phyloP scores from a whole-genome alignment of 2,113 vertebrate genomes.

The Anser cygnoides region DNA sequence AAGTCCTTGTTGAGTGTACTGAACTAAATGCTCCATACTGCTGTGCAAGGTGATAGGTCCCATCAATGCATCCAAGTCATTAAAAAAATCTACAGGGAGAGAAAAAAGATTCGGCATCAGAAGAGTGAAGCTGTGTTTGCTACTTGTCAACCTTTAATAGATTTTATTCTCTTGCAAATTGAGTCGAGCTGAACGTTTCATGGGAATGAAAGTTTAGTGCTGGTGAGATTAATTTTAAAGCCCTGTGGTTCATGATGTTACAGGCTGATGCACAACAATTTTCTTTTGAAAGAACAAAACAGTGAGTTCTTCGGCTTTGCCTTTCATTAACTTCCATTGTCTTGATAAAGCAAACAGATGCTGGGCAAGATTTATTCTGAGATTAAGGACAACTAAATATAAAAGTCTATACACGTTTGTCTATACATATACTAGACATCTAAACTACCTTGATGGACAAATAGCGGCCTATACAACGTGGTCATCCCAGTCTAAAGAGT shows the following conservation, averaged over 20 bases:
- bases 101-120: slow-evolving; percentile 20
- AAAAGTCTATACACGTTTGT: not conserved
- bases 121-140: slow-evolving; percentile 26
- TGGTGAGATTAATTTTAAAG: slow-evolving; percentile 52
- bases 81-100: slow-evolving; percentile 90
- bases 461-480: not conserved
- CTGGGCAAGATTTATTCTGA: slow-evolving; percentile 24
- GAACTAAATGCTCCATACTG: slow-evolving; percentile 94
- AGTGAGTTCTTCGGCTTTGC: not conserved
- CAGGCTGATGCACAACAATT: slow-evolving; percentile 49
- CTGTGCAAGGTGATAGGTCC: slow-evolving; percentile 96
- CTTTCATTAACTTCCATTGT: slow-evolving; percentile 45
- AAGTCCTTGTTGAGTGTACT: slow-evolving; percentile 95
- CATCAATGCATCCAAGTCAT: slow-evolving; percentile 94
- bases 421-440: not conserved
- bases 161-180: slow-evolving; percentile 45
- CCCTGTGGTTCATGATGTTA: slow-evolving; percentile 4
- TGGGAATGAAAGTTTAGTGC: slow-evolving; percentile 35
- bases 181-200: not conserved
- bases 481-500: not conserved
- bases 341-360: slow-evolving; percentile 31
- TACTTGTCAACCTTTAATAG: slow-evolving; percentile 37
- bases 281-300: slow-evolving; percentile 50
- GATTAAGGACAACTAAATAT: slow-evolving; percentile 1
- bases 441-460: not conserved